Conservation (phyloP, 2,113 vertebrate species). For the Mus pahari region DNA sequence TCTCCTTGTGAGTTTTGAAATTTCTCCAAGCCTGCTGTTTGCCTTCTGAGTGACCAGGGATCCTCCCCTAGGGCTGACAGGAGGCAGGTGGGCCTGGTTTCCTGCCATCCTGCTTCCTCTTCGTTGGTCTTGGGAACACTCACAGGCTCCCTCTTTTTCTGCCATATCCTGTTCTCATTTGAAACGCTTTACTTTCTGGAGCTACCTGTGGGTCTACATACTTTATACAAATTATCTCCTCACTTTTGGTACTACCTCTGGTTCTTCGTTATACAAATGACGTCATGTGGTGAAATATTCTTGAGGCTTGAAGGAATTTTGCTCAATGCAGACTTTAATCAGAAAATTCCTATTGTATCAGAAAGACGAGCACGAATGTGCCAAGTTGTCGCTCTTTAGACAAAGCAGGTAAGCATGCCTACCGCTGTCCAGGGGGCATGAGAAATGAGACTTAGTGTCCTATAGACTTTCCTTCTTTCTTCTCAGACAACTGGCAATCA, state of each 20-base stretch:
- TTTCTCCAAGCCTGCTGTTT: not conserved
- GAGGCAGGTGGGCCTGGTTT: not conserved
- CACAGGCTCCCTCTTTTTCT: not conserved
- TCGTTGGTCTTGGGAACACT: not conserved
- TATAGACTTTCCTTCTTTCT: not conserved
- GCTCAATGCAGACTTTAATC: not conserved
- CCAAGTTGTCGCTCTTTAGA: not conserved
- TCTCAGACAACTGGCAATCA: not conserved
- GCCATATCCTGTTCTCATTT: not conserved
- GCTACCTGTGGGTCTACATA: not conserved
- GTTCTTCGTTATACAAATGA: not conserved
- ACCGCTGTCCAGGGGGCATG: not conserved
- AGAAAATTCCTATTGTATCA: not conserved
- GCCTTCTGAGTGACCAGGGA: not conserved
- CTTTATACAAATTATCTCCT: constrained; percentile 5
- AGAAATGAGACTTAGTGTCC: not conserved
- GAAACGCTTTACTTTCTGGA: constrained; percentile 35
- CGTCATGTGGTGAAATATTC: not conserved
- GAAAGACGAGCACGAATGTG: not conserved
- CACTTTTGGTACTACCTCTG: too few relatives aligned
- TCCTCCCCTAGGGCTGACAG: not conserved
- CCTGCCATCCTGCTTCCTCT: not conserved
- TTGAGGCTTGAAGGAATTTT: constrained; percentile 7
- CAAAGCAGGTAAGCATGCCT: fast-evolving
- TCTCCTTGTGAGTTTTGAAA: constrained; percentile 3